Conservation (phyloP, 2,113 vertebrate genomes). For the Callospermophilus lateralis region DNA sequence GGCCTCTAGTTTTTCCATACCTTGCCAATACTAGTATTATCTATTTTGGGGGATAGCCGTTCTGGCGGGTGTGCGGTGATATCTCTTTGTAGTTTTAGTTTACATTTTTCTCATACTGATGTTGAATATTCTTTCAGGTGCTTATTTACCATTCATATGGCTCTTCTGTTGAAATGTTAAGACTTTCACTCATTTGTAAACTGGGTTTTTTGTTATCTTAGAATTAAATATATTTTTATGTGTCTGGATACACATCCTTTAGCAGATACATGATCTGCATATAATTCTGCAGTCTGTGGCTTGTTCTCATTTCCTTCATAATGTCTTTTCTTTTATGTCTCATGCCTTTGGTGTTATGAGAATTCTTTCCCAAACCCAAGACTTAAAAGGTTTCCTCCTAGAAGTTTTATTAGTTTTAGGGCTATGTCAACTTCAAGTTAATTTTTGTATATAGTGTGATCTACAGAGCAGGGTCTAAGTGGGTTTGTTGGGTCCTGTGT, state of each 20-base stretch:
- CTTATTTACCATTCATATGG: background rate
- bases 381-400: background rate
- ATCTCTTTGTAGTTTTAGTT: background rate
- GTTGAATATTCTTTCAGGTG: background rate
- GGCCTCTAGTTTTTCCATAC: background rate
- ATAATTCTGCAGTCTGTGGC: background rate
- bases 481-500: too few species aligned
- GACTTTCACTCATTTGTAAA: background rate
- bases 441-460: background rate
- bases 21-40: background rate
- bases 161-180: background rate
- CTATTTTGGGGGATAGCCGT: background rate
- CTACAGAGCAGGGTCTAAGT: background rate
- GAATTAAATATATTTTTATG: background rate
- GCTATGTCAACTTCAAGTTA: background rate
- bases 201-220: background rate
- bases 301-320: background rate
- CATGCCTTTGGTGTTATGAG: background rate
- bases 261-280: background rate
- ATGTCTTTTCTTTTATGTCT: background rate
- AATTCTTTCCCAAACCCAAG: background rate
- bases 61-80: background rate
- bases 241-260: background rate
- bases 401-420: background rate
- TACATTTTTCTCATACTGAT: background rate